phyloP scores from a whole-genome alignment of 2,113 vertebrate species.

The Cinclus cinclus region DNA sequence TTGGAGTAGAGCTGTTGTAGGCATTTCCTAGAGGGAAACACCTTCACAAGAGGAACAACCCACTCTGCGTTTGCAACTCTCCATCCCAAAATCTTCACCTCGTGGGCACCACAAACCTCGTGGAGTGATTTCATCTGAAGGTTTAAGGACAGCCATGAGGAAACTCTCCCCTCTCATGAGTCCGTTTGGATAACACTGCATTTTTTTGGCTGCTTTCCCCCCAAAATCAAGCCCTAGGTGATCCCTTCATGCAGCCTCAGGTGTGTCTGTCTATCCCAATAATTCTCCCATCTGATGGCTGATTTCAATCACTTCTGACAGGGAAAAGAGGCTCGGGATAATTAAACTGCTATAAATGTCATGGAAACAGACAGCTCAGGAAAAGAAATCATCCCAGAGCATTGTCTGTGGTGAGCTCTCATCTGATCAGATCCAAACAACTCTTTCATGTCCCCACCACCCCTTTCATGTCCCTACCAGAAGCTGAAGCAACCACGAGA shows the following conservation, averaged over 20 bases:
- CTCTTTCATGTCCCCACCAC: not conserved
- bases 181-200: not conserved
- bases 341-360: slow-evolving; percentile 17
- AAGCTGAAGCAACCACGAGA: not conserved
- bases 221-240: not conserved
- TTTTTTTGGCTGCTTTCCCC: not conserved
- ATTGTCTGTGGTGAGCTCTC: not conserved
- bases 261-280: not conserved
- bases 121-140: not conserved
- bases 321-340: not conserved
- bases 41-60: not conserved
- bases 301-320: slow-evolving; percentile 14
- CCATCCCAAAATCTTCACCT: not conserved
- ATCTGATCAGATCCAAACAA: not conserved
- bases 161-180: not conserved
- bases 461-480: not conserved
- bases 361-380: not conserved
- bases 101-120: not conserved
- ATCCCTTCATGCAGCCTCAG: not conserved
- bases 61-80: not conserved
- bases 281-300: not conserved
- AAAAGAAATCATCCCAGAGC: not conserved
- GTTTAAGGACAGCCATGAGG: not conserved
- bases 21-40: not conserved
- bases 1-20: not conserved